Base-by-base conservation (phyloP, 30 jellyfish, hydroid and myxozoan species). In the Catostylus mosaicus region DNA sequence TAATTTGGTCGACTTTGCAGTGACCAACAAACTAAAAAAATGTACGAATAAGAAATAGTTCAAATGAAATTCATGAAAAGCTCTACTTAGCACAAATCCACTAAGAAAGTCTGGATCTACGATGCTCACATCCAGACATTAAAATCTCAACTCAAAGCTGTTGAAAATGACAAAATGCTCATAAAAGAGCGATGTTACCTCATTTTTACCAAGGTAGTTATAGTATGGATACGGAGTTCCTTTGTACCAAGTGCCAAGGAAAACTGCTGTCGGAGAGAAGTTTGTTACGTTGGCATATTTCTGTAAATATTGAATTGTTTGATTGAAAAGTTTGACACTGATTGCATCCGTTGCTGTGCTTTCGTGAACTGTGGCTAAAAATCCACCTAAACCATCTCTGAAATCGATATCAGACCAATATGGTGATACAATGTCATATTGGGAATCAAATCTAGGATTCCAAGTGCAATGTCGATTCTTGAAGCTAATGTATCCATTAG, bases 371-470 rank as follows among this genome's bases (percentile, higher is more conserved):
- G 68, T 36, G 10, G 68, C 83, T 8, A 30, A 43, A 66, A 66
- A 66, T 8, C 78, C 78, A 23, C 83, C 83, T n/a, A 8, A 14
- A 10, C 68, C 43, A 40, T 24, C 68, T 18, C 68, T 45, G 67
- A 71, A 71, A n/a, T 71, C 83, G 16, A 71, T 18, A 23, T 71
- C 83, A n/a, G 36, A 31, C 83, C 83, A 71, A 71, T 71, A 71
- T 26, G 83, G 47, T 20, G 47, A 38, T 1, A 30, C 68, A 12
- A 71, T 48, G 48, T 71, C 83, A 71, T 40, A 43, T 5, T 68
- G 69, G 22, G 29, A 9, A 26, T 23, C 67, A 16, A 48, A 48
- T 8, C 40, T 47, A 23, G 83, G 68, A 47, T 45, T 71, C 83
- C 83, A 71, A 18, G 24, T 22, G 30, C 83, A 71, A 26, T 16